Conservation (phyloP, 1,140 invertebrate species). For the Neodiprion lecontei region DNA sequence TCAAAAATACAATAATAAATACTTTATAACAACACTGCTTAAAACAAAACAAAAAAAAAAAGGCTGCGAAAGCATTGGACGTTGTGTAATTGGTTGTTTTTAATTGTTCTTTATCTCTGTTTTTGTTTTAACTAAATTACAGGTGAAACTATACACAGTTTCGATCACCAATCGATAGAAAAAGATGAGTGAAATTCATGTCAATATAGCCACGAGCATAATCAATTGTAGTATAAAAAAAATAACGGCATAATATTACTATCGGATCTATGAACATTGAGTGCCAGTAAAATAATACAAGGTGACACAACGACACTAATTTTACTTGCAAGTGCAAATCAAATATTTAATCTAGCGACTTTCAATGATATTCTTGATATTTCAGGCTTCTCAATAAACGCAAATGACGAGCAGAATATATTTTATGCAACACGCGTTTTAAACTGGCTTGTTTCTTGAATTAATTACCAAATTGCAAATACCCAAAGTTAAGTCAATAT, state of each 20-base stretch:
- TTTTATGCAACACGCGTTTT: neutral
- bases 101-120: too few species aligned
- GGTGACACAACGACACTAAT: neutral
- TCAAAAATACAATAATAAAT: too few species aligned
- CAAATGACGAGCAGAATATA: neutral
- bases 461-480: too few species aligned
- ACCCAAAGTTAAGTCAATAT: too few species aligned
- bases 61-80: neutral
- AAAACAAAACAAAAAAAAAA: neutral
- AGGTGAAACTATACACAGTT: too few species aligned
- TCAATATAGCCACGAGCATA: too few species aligned
- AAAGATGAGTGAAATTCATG: too few species aligned
- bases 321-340: neutral
- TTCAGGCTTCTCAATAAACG: neutral
- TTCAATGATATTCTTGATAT: neutral
- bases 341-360: neutral
- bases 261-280: neutral
- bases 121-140: too few species aligned
- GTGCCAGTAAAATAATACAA: neutral
- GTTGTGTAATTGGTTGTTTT: too few species aligned
- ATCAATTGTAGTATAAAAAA: neutral
- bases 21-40: too few species aligned
- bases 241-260: neutral
- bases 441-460: neutral
- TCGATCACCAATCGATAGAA: too few species aligned